Evolutionary conservation across 1,140 invertebrate genomes (phyloP).

Genomic region (Hormaphis cornu): DNA sequence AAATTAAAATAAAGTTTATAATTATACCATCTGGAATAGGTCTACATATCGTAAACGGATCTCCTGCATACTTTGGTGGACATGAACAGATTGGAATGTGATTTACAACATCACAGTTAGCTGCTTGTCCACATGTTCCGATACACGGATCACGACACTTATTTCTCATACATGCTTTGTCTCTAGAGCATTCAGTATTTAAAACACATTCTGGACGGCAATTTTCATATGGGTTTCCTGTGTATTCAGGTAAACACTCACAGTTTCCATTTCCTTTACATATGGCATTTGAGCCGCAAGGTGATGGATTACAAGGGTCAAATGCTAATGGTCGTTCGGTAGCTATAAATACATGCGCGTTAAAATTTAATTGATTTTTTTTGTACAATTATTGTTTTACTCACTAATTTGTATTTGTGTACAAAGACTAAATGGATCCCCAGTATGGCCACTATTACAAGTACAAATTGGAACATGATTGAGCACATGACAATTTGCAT

Average conservation of each 20-base stretch:
- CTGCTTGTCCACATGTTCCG: conserved; percentile 60
- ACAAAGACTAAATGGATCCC: conserved; percentile 48
- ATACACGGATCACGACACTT: conserved; percentile 66
- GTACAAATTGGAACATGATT: conserved; percentile 47
- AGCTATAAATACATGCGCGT: conserved; percentile 35
- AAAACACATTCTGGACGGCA: conserved; percentile 62
- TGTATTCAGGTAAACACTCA: conserved; percentile 58
- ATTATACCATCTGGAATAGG: conserved; percentile 38
- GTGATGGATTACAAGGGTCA: conserved; percentile 51
- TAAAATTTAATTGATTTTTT: conserved; percentile 32
- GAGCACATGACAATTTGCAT: conserved; percentile 46
- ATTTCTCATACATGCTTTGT: conserved; percentile 56
- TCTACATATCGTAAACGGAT: conserved; percentile 57
- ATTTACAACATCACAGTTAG: conserved; percentile 58
- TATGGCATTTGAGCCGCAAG: conserved; percentile 60
- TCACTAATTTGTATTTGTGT: conserved; percentile 43
- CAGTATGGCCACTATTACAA: conserved; percentile 44
- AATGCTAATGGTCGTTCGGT: conserved; percentile 34
- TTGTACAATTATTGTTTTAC: conserved; percentile 36
- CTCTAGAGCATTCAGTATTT: conserved; percentile 55
- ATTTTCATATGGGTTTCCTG: conserved; percentile 54
- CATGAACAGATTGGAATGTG: conserved; percentile 66
- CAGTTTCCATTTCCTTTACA: conserved; percentile 48
- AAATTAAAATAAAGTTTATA: background rate
- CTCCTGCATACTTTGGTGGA: conserved; percentile 52